These are phyloP conservation scores for Cephus spinipes DNA, from an alignment of 2,888 invertebrate genomes.

Conservation along the genomic window DNA sequence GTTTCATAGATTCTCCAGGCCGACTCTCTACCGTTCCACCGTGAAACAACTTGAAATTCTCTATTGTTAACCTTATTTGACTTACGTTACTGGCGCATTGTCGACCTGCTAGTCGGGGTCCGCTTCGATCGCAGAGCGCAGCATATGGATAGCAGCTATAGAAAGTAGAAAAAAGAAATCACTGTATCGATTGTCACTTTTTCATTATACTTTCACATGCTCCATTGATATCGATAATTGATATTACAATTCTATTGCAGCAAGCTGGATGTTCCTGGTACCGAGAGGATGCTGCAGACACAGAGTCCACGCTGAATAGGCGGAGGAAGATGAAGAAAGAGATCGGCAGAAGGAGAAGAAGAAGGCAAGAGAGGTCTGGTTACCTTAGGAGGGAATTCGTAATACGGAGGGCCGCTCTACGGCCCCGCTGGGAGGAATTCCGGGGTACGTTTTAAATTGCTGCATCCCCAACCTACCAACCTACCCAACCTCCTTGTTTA, in stretches of 20 bases:
- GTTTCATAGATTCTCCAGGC: background rate
- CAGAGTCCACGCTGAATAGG: constrained; percentile 10
- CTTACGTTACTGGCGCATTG: constrained; percentile 47
- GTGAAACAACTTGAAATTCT: constrained; percentile 52
- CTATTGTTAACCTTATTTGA: constrained; percentile 57
- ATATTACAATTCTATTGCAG: background rate
- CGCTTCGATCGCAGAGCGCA: background rate
- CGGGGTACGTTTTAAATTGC: constrained; percentile 68
- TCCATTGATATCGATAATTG: background rate
- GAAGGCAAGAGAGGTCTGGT: background rate
- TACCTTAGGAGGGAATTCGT: constrained; percentile 59
- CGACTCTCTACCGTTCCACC: constrained; percentile 40
- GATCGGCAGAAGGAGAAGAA: constrained; percentile 4
- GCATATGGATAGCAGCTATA: constrained; percentile 41
- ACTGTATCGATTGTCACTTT: background rate
- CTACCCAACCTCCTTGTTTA: constrained; percentile 64
- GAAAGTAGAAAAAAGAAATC: background rate
- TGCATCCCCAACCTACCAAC: constrained; percentile 55
- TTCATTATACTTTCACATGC: background rate
- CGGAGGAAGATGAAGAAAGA: constrained; percentile 11
- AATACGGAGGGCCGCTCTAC: constrained; percentile 66
- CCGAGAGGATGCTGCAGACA: background rate
- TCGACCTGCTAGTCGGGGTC: constrained; percentile 24
- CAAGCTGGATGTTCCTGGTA: background rate
- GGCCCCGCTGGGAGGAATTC: constrained; percentile 67